Base-by-base conservation (phyloP, 2,797 vertebrate genomes). In the Fistularia tabacaria region DNA sequence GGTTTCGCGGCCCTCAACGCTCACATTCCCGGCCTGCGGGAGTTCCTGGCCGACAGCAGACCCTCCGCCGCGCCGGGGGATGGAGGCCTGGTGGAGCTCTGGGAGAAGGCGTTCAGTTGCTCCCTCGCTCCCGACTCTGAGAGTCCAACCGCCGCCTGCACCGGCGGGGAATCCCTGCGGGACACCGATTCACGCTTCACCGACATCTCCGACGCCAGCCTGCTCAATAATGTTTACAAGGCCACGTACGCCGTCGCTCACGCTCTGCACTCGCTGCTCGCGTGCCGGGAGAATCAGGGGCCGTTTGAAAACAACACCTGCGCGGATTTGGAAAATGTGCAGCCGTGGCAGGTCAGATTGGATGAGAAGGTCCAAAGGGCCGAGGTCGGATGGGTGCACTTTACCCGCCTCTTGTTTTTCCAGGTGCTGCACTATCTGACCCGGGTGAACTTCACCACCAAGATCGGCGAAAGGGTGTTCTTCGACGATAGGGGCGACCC, bases 151-250 rank as follows among this genome's bases (percentile, higher is more conserved):
- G 8, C 67, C 62, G 40, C 51, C 13, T 92, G 91, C 72, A 84
- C 71, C 7, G 89, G 88, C 25, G 64, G 66, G 8, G 91, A 92
- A 64, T 86, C 85, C 49, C 80, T 92, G 41, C 46, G 66, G 72
- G 72, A 83, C 54, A 73, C 62, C 10, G 41, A 74, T 12, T 88
- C 81, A 10, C 80, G 79, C 40, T 92, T 91, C 69, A 90, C 87
- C 61, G 90, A 92, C 72, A 83, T 91, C 48, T 87, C 89, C 49
- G 90, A 92, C 62, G 76, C 87, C 48, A 91, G 89, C 64, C 68
- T 92, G 38, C 44, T 91, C 38, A 91, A 91, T 75, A 92, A 91
- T 65, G 77, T 92, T 46, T 91, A 92, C 72, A 92, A 91, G 60
- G 90, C 90, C 10, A 85, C 86, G 5, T 92, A 92, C 39, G 90